A percentile compares a stretch with the other conserved stretches of the same genome.
phyloP scores from a whole-genome alignment of 2,113 vertebrate species.

The Pseudopipra pipra region DNA sequence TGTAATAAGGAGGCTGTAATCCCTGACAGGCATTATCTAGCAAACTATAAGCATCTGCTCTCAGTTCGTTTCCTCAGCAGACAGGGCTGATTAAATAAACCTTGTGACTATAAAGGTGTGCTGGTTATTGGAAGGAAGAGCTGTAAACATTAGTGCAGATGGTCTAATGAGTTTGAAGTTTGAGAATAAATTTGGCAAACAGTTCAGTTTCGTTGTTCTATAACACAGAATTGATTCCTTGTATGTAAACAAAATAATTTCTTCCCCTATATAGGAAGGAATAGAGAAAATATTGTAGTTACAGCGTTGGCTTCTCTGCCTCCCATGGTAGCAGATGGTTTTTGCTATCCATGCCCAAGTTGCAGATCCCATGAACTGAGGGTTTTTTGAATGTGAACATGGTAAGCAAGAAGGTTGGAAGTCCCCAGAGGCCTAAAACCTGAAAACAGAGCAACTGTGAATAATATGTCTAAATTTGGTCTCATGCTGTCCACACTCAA shows the following conservation, averaged over 20 bases:
- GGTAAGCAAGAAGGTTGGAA: not conserved
- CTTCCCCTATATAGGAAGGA: not conserved
- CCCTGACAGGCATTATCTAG: not conserved
- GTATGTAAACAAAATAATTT: not conserved
- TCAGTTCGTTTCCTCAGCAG: not conserved
- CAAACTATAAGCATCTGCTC: not conserved
- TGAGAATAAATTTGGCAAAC: not conserved
- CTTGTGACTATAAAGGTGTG: not conserved
- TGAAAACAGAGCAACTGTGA: not conserved
- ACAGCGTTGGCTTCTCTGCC: not conserved
- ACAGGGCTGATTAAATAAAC: not conserved
- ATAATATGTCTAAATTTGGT: not conserved
- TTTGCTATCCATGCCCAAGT: not conserved
- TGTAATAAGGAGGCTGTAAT: not conserved
- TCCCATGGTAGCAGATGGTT: not conserved
- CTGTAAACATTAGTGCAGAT: not conserved
- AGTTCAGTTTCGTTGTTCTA: not conserved
- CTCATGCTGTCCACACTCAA: not conserved
- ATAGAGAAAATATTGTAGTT: not conserved
- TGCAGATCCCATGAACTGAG: not conserved
- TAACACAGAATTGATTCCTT: not conserved
- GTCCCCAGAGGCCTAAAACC: not conserved
- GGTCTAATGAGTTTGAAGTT: not conserved
- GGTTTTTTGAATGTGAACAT: not conserved
- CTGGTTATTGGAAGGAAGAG: not conserved